These are phyloP conservation scores for Phalacrocorax brasilianus DNA, from an alignment of 2,113 vertebrate genomes.

Conservation along the genomic window DNA sequence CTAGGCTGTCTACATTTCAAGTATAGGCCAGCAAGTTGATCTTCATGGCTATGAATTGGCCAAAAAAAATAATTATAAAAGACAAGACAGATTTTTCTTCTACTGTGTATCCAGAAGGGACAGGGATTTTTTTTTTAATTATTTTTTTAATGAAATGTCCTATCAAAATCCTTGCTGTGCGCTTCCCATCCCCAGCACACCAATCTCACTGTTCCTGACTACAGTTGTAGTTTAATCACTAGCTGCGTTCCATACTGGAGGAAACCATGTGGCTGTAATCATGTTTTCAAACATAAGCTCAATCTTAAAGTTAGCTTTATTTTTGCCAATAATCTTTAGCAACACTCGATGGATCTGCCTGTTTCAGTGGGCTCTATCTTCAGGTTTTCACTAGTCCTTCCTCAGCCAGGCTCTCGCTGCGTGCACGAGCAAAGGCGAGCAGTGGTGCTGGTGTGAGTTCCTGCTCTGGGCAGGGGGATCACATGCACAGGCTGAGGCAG, in stretches of 20 bases:
- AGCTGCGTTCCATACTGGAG: neutral
- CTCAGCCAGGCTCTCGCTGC: neutral
- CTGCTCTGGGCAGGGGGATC: neutral
- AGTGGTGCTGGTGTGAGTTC: neutral
- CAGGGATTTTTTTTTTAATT: neutral
- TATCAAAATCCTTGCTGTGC: neutral
- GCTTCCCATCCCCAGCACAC: neutral
- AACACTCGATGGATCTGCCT: neutral
- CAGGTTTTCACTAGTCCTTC: neutral
- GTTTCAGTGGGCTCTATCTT: neutral
- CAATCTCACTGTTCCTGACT: neutral
- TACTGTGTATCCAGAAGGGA: neutral
- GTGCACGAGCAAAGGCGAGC: neutral
- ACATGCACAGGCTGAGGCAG: rapidly evolving
- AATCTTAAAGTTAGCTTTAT: neutral
- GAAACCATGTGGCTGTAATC: neutral
- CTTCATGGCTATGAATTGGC: neutral
- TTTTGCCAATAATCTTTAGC: neutral
- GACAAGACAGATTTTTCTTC: neutral
- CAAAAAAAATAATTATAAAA: neutral
- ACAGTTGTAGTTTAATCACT: neutral
- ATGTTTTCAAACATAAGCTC: neutral
- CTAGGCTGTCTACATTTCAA: neutral
- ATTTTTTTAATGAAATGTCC: neutral
- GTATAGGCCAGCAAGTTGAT: neutral